Conservation (phyloP, 2,113 vertebrate genomes). For the Otolemur garnettii region DNA sequence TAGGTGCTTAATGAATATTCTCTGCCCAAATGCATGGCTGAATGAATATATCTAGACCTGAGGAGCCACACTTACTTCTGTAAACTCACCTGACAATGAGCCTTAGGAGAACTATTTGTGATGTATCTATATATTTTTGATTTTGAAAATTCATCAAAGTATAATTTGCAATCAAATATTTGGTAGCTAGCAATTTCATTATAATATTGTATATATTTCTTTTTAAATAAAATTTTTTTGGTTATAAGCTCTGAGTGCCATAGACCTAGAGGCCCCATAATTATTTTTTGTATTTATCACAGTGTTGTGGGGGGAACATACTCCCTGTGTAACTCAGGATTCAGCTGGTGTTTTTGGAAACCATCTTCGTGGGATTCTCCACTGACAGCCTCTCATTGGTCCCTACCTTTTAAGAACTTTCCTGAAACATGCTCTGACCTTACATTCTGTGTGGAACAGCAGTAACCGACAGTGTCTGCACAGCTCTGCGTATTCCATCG, state of each 20-base stretch:
- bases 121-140: neutral
- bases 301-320: neutral
- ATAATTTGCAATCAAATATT: neutral
- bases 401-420: constrained; percentile 62
- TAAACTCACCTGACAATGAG: neutral
- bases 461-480: constrained; percentile 45
- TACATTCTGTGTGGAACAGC: constrained; percentile 57
- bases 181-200: neutral
- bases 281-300: neutral
- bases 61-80: neutral
- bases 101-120: neutral
- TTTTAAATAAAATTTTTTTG: constrained; percentile 30
- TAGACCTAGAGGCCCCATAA: neutral
- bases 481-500: constrained; percentile 70
- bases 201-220: neutral
- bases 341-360: constrained; percentile 32
- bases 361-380: constrained; percentile 64
- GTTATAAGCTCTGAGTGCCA: neutral
- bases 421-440: constrained; percentile 62
- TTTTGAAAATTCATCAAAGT: constrained; percentile 39
- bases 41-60: neutral
- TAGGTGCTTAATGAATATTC: neutral
- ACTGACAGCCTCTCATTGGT: constrained; percentile 62
- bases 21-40: neutral
- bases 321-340: constrained; percentile 63